These are phyloP conservation scores for Daktulosphaira vitifoliae DNA, from an alignment of 1,140 invertebrate genomes.

Conservation along the genomic window DNA sequence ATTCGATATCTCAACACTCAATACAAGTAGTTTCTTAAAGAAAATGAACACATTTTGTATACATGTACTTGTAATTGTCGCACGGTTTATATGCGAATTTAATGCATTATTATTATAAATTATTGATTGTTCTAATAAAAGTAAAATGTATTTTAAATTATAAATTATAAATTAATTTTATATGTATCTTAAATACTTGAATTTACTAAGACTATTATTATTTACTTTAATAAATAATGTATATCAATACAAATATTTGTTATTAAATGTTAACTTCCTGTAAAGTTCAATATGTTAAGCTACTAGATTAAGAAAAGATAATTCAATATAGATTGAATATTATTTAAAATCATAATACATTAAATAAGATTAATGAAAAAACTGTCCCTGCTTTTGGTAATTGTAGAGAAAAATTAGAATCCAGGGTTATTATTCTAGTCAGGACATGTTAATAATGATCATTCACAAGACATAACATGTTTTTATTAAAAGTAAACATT, in stretches of 20 bases:
- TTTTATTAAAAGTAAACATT: neutral
- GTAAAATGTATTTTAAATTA: too few relatives aligned
- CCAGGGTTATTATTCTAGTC: too few relatives aligned
- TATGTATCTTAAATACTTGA: neutral
- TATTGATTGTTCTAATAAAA: too few relatives aligned
- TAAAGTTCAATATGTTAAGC: neutral
- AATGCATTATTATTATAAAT: too few relatives aligned
- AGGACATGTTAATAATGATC: neutral
- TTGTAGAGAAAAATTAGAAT: too few relatives aligned
- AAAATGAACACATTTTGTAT: too few relatives aligned
- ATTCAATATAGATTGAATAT: neutral
- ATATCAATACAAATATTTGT: neutral
- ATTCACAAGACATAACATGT: neutral
- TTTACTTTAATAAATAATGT: neutral
- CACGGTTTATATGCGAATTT: too few relatives aligned
- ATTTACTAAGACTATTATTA: neutral
- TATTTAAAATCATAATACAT: neutral
- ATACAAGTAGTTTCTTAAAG: too few relatives aligned
- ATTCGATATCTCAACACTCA: too few relatives aligned
- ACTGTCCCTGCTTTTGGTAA: neutral
- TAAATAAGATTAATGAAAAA: neutral
- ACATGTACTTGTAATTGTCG: too few relatives aligned
- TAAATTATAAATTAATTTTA: too few relatives aligned
- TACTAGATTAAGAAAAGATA: neutral
- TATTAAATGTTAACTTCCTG: neutral